These are phyloP conservation scores for Cosmia trapezina DNA, from an alignment of 2,888 invertebrate genomes.

Conservation along the genomic window DNA sequence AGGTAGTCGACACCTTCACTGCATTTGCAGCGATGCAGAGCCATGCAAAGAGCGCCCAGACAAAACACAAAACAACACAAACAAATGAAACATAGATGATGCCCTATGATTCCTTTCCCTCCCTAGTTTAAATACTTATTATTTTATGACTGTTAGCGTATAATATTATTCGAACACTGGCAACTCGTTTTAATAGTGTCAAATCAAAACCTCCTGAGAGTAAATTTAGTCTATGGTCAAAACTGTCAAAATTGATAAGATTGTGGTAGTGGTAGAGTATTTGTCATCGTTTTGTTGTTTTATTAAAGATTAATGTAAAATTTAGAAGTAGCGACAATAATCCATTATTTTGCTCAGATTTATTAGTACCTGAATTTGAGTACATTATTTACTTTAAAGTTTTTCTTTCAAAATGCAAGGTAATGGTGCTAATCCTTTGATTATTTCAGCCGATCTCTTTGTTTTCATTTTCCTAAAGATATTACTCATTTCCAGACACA, in stretches of 20 bases:
- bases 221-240: too few relatives aligned
- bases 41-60: too few relatives aligned
- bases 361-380: constrained; percentile 3
- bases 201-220: constrained; percentile 8
- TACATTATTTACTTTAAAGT: neutral
- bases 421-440: constrained; percentile 51
- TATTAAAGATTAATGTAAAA: constrained; percentile 16
- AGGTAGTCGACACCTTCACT: too few relatives aligned
- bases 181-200: constrained; percentile 17
- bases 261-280: constrained; percentile 43
- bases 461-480: constrained; percentile 46
- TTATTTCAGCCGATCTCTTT: constrained; percentile 39
- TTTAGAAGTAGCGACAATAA: constrained; percentile 17
- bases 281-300: constrained; percentile 57
- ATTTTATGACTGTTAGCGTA: neutral
- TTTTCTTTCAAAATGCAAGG: constrained; percentile 74
- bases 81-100: too few relatives aligned
- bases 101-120: too few relatives aligned
- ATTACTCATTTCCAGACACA: constrained; percentile 78
- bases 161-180: neutral
- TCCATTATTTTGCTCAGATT: neutral
- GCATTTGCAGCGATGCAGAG: too few relatives aligned
- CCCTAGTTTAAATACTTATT: too few relatives aligned
- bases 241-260: constrained; percentile 29
- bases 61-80: too few relatives aligned